Evolutionary conservation across 2,888 invertebrate genomes (phyloP), one percentile per base, ranked within the genome.

Genomic region (Euplagia quadripunctaria): DNA sequence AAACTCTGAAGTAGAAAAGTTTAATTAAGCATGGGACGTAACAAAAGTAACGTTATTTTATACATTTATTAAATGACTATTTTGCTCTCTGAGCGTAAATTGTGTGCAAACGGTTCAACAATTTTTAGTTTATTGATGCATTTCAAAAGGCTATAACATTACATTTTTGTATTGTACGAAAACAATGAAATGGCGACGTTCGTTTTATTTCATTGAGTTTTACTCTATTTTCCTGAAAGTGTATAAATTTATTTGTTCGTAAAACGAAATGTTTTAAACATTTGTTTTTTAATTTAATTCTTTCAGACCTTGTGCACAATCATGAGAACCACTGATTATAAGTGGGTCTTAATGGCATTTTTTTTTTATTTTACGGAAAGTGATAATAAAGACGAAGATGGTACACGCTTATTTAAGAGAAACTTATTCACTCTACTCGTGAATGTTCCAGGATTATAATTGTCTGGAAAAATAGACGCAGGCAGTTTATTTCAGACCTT

Each of bases 91-190:
- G 64, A 51, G 73, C 70, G 51, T 77, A 68, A 81, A 75, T 76
- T 82, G 43, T 71, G 72, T 66, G 16, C 68, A 63, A 75, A 72
- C 73, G 74, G 73, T 68, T 58, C 66, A 71, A 65, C 49, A 65
- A 78, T 49, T 74, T 83, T 74, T 41, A 77, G 61, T 81, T 74
- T 67, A 77, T 72, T 74, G 65, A 14, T 70, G 68, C 72, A 83
- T 83, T 78, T 76, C 64, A 75, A 72, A 49, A 65, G 11, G 20
- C 12, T 16, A 68, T 73, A 68, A 78, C 78, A 75, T 72, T 64
- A 74, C 67, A 70, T 73, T 73, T 73, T 79, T 66, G 41, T 12
- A 70, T 75, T 68, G 64, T 70, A 67, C 46, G 43, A 49, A 82
- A 74, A 73, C n/a, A 71, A 41, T 64, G 49, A 64, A 66, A 58